Percentiles rank a stretch among this genome's conserved stretches.
phyloP scores from a whole-genome alignment of 2,113 vertebrate species.

The Thinocorus orbignyianus region DNA sequence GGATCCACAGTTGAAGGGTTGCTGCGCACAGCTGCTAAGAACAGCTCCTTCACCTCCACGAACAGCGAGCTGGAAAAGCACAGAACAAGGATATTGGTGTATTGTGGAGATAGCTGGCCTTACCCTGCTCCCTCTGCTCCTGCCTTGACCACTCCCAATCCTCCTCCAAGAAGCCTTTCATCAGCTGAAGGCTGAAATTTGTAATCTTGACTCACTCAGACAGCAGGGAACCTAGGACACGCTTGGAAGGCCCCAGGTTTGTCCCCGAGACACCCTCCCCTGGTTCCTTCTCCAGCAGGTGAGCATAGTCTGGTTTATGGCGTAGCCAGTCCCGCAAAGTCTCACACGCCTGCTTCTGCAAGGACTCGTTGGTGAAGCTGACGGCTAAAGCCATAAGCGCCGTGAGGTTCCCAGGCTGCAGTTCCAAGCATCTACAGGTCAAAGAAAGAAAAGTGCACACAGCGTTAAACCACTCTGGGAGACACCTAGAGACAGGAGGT shows the following conservation, averaged over 20 bases:
- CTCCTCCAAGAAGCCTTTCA: background rate
- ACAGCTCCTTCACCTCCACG: slow-evolving; percentile 91
- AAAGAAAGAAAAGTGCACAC: background rate
- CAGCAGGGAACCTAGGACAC: slow-evolving; percentile 86
- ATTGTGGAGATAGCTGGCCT: background rate
- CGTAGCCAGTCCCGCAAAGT: slow-evolving; percentile 92
- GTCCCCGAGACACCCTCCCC: slow-evolving; percentile 28
- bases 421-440: slow-evolving; percentile 87
- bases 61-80: slow-evolving; percentile 83
- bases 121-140: background rate
- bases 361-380: slow-evolving; percentile 96
- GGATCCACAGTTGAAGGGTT: slow-evolving; percentile 89
- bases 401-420: slow-evolving; percentile 92
- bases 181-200: background rate
- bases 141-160: background rate
- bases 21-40: slow-evolving; percentile 86
- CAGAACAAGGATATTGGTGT: background rate
- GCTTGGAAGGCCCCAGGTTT: slow-evolving; percentile 78
- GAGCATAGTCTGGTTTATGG: slow-evolving; percentile 86
- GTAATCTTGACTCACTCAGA: slow-evolving; percentile 87
- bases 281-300: slow-evolving; percentile 75
- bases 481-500: background rate
- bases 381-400: slow-evolving; percentile 96
- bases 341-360: slow-evolving; percentile 97
- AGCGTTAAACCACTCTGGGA: background rate